Base-by-base conservation (phyloP, 2,113 vertebrate genomes). In the Microcebus ravelobensis region DNA sequence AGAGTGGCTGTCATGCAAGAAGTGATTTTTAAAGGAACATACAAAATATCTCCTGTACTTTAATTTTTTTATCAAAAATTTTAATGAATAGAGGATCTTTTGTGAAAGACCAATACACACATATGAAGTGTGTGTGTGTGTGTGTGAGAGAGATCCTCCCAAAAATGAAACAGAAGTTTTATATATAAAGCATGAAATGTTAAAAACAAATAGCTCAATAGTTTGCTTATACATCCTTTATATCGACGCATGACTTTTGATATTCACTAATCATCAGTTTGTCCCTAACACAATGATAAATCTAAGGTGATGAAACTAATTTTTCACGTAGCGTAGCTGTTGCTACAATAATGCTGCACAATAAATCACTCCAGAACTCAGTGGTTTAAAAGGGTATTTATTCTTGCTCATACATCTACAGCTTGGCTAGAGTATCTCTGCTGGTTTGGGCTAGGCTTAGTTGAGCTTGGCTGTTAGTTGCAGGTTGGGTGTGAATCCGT, bases 1-100 rank as follows among this genome's bases (percentile, higher is more conserved):
- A 90, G 89, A 94, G 73, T 3, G 17, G 81, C 61, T 95, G 84
- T 87, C 55, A n/a, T 45, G 90, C 0, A 11, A 82, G 85, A 95
- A 96, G 81, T 65, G 90, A 94, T 92, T 96, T 97, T 96, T 95
- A 94, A 95, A 95, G 63, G 74, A 81, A 42, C 7, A n/a, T 39
- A 34, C 87, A 96, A 96, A 92, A 95, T 95, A 92, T 93, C 84
- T 96, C 48, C n/a, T 29, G 20, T 57, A 42, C 39, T 86, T 87
- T 55, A 55, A 84, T n/a, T 42, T 85, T 42, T 90, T 94, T 68
- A 90, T 92, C 42, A 79, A 83, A 95, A 82, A 45, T 77, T 79
- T 88, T 87, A 81, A 1, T 68, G 84, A 87, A 59, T 31, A 73
- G 50, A 93, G 42, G 81, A 61, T 15, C 42, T 34, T 83, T 80